phyloP scores from a whole-genome alignment of 1,140 invertebrate genomes.

The Aricia agestis region DNA sequence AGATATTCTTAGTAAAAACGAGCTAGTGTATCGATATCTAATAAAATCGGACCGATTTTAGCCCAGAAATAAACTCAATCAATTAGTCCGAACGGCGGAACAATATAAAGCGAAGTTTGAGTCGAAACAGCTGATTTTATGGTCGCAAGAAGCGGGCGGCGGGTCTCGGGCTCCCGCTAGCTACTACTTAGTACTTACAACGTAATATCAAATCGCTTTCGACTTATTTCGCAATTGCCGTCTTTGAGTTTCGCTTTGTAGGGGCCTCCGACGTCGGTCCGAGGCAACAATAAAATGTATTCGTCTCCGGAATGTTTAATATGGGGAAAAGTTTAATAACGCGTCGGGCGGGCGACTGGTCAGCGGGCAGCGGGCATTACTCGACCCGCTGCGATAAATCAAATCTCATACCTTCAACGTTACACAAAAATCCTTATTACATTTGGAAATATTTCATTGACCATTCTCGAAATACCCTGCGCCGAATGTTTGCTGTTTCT shows the following conservation, averaged over 20 bases:
- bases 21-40: constrained; percentile 7
- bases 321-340: constrained; percentile 76
- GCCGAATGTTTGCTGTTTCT: neutral
- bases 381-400: constrained; percentile 68
- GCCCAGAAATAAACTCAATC: neutral
- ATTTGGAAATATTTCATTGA: constrained; percentile 63
- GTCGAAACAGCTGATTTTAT: constrained; percentile 28
- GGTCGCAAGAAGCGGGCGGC: constrained; percentile 37
- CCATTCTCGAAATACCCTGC: constrained; percentile 13
- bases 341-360: constrained; percentile 57
- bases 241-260: constrained; percentile 76
- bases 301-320: constrained; percentile 76
- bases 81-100: neutral
- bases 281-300: constrained; percentile 76
- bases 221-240: constrained; percentile 76
- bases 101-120: constrained; percentile 19
- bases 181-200: constrained; percentile 75
- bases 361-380: constrained; percentile 59
- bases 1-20: constrained; percentile 19
- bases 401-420: constrained; percentile 71
- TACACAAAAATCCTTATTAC: constrained; percentile 69
- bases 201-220: constrained; percentile 76
- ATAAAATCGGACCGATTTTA: neutral
- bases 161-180: constrained; percentile 57
- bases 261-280: constrained; percentile 73